phyloP scores from a whole-genome alignment of 2,113 vertebrate genomes.

The Orycteropus afer region DNA sequence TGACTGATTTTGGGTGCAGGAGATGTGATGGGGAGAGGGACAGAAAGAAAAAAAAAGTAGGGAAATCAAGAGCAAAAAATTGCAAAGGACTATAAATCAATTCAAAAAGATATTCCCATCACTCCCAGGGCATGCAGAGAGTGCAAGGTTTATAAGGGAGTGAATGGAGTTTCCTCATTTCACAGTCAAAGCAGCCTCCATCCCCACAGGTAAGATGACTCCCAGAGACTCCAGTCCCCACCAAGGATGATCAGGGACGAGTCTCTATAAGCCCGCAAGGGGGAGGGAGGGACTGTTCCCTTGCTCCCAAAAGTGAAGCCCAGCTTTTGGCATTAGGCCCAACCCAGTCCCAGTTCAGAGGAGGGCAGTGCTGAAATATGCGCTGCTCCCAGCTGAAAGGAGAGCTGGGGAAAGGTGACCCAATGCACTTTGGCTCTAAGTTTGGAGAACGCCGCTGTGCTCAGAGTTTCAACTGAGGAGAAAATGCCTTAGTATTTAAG shows the following conservation, averaged over 20 bases:
- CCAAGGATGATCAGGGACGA: neutral
- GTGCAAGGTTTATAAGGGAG: neutral
- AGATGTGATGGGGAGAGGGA: constrained; percentile 46
- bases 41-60: constrained; percentile 56
- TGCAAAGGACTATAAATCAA: constrained; percentile 66
- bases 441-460: neutral
- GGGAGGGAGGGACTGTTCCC: neutral
- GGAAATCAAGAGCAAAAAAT: constrained; percentile 63
- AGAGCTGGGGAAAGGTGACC: neutral
- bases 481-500: neutral
- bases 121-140: neutral
- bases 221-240: neutral
- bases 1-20: constrained; percentile 56
- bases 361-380: no score
- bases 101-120: constrained; percentile 57
- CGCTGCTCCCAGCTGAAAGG: neutral
- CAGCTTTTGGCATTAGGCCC: no score
- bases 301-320: neutral
- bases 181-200: neutral
- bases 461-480: constrained; percentile 1
- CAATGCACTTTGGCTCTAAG: neutral
- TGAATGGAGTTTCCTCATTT: neutral
- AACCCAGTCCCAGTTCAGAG: no score
- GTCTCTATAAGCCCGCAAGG: neutral
- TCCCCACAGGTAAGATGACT: neutral